Conservation (phyloP, 2,113 vertebrate species). For the Vulpes lagopus region DNA sequence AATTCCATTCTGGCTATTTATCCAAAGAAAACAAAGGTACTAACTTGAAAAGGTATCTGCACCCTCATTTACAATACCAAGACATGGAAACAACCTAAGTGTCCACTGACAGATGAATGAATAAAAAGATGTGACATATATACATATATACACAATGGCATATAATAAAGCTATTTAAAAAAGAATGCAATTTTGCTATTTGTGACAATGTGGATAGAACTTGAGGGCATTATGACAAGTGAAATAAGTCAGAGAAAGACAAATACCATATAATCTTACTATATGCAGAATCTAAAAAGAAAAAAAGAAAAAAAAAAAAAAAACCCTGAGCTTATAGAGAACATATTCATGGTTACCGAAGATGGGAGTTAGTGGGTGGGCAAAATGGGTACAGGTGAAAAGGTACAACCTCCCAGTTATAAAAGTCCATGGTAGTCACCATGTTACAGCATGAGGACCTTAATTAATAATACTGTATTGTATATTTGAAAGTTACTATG, state of each 20-base stretch:
- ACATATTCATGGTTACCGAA: neutral
- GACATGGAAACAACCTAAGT: neutral
- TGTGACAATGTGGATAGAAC: neutral
- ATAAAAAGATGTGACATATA: neutral
- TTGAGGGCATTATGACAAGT: neutral
- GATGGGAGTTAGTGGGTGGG: neutral
- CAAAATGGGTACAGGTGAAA: neutral
- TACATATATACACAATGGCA: neutral
- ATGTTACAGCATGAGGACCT: neutral
- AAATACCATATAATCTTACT: neutral
- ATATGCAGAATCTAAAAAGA: neutral
- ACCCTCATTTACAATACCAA: neutral
- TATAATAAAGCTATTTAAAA: neutral
- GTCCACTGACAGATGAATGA: neutral
- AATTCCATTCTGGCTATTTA: neutral
- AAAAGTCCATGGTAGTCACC: neutral
- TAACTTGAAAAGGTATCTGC: neutral
- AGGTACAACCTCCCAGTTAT: neutral
- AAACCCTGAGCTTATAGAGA: neutral
- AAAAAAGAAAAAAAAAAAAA: neutral
- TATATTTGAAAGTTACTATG: neutral
- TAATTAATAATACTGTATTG: neutral
- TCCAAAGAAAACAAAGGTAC: neutral
- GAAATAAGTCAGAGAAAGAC: constrained; percentile 9
- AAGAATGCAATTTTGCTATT: neutral